Evolutionary conservation across 2,888 invertebrate genomes (phyloP), one percentile per base, ranked within the genome.

Genomic region (Cremastobaeus sp.): DNA sequence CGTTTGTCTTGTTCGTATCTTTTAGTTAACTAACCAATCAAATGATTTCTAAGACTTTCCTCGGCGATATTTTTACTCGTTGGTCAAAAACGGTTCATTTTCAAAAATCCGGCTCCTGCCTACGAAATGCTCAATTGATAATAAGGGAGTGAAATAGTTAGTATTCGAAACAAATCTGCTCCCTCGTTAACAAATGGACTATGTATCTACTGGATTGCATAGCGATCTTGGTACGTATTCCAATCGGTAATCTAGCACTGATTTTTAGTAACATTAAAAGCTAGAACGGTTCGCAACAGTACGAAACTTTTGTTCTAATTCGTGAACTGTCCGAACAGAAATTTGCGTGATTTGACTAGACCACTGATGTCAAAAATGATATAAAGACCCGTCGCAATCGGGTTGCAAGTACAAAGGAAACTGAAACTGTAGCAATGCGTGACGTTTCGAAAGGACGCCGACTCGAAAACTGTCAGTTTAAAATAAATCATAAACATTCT

Each of bases 121-220:
- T 45, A 68, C 15, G n/a, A 48, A 41, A 18, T 4, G 9, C 35
- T 52, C 45, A 68, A 68, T 28, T 43, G 28, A 34, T 11, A 55
- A 39, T 21, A 65, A 43, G 59, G 59, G 52, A 69, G 60, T 52
- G 14, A 41, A 48, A 48, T 11, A 41, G 21, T 35, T 20, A 37
- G 30, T 41, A 20, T 47, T 9, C 30, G 15, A 28, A 47, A 52
- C 8, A 43, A 71, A 64, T 60, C 3, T 60, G 52, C 55, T 64
- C 65, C 47, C 35, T 52, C 34, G 30, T 55, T 55, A 55, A 62
- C 73, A 68, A 73, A 68, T 60, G 73, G 72, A 66, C 59, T 60
- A n/a, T n/a, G n/a, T n/a, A 60, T 73, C 73, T 68, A 73, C 62
- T 57, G 73, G 73, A 73, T 73, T 73, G 73, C 73, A 62, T 55